Evolutionary conservation across 1,140 invertebrate genomes (phyloP), one percentile per base, ranked within the genome.

Genomic region (Drosophila repleta): DNA sequence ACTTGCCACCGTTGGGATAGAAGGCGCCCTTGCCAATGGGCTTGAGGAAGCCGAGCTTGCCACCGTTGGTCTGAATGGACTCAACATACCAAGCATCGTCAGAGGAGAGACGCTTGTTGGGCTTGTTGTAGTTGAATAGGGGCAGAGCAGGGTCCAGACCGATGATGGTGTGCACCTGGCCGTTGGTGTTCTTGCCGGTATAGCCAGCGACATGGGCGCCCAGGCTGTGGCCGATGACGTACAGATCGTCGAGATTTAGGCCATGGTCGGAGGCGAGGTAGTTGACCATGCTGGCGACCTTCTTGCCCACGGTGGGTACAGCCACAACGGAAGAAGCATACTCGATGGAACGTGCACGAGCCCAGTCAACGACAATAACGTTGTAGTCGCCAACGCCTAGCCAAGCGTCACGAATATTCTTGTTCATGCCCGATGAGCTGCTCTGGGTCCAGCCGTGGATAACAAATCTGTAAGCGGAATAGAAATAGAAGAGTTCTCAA

Each of bases 301-400:
- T 73, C 53, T 76, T 78, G 52, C 90, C 91, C 20, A 92, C 82
- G 13, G 57, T 64, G 7, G 53, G 13, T 0, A 93, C 91, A 62
- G 85, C 76, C 43, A 75, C 18, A 0, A 80, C 78, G 0, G 94
- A 93, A 21, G 93, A 91, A 8, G 92, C 76, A 18, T 94, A 93
- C 45, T 93, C 93, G 4, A 93, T 82, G 24, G 92, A 92, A 15
- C 84, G 73, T 39, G 88, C 90, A 5, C 91, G 79, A 8, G 91
- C 93, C 95, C 95, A 96, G 71, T 96, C 94, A 0, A 96, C 92
- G 20, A 93, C 90, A 64, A 96, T 94, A 20, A 93, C 93, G 55
- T 91, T 90, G 65, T 60, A 89, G 66, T 95, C 92, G 2, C 90
- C 92, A 4, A 76, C 75, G 24, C 81, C 69, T 5, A 95, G 82